Evolutionary conservation across 2,888 invertebrate species (phyloP), one percentile per base, ranked within the genome.

Genomic region (Spisula subtruncata): DNA sequence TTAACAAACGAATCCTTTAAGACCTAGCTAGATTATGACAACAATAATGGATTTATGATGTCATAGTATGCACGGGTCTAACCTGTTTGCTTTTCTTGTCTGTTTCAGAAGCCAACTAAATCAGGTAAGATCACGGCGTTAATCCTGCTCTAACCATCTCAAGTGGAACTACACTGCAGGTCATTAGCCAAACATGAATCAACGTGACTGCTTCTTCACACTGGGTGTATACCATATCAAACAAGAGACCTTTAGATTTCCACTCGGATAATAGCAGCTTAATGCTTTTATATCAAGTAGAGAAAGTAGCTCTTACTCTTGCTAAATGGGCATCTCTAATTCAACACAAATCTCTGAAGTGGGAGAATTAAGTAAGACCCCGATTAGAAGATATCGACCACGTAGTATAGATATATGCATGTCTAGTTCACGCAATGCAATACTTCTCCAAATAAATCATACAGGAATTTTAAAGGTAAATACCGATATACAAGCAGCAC

Each of bases 131-230:
- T 75, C 75, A 32, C 32, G 32, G 14, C 75, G 29, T 32, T 75
- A 75, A 75, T 75, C 75, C 75, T 1, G 32, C 75, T 32, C 32
- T 75, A 75, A 75, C 75, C 87, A 83, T 87, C 66, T 88, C 83
- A 84, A 86, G 83, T 81, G 79, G 80, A 85, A 90, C 86, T 85
- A 56, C 81, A 84, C 84, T 14, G 18, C 75, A 32, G 71, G 84
- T 75, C 71, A 84, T 84, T 75, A 48, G 35, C 75, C 71, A 75
- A 75, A 84, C 75, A 75, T 75, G 29, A 75, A 75, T 75, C 35
- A 14, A 35, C 16, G 12, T 75, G 8, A 75, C 75, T 32, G 32
- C 35, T 16, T 75, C 18, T 75, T 75, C 75, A 75, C 75, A 75
- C 75, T 75, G 35, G 29, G 75, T 75, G 32, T 75, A 75, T 75